phyloP scores from a whole-genome alignment of 30 jellyfish, hydroid and myxozoan genomes.

The Cassiopea andromeda region DNA sequence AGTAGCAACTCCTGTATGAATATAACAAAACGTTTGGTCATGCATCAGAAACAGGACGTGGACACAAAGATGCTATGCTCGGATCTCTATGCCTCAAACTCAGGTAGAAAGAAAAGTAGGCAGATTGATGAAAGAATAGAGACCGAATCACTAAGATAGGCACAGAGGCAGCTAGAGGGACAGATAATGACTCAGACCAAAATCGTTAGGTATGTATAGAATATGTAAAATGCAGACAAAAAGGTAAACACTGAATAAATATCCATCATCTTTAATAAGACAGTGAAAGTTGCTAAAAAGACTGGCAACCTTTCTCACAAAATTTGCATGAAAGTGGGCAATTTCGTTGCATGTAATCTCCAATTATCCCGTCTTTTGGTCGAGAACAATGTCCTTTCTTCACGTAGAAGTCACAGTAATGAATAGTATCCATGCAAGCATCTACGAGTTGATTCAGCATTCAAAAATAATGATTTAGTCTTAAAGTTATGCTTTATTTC shows the following conservation, averaged over 20 bases:
- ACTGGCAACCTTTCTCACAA: conserved; percentile 21
- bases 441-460: background rate
- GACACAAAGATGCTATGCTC: too few relatives aligned
- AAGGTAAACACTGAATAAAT: background rate
- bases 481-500: too few relatives aligned
- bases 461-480: too few relatives aligned
- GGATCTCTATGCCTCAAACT: too few relatives aligned
- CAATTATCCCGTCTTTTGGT: conserved; percentile 1
- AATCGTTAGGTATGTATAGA: background rate
- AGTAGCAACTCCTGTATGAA: conserved; percentile 34
- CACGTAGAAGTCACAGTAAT: conserved; percentile 5
- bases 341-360: conserved; percentile 32
- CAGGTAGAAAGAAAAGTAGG: too few relatives aligned
- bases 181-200: too few relatives aligned
- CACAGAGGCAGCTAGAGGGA: too few relatives aligned
- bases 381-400: conserved; percentile 18
- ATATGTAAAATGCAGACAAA: background rate
- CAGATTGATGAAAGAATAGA: too few relatives aligned
- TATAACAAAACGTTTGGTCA: too few relatives aligned
- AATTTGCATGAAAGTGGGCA: conserved; percentile 36
- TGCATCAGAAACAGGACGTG: too few relatives aligned
- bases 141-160: too few relatives aligned
- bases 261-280: background rate
- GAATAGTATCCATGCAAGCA: conserved; percentile 16
- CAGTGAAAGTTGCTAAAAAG: background rate